These are phyloP conservation scores for Drosophila parabipectinata DNA, from an alignment of 1,140 invertebrate species.

Conservation along the genomic window DNA sequence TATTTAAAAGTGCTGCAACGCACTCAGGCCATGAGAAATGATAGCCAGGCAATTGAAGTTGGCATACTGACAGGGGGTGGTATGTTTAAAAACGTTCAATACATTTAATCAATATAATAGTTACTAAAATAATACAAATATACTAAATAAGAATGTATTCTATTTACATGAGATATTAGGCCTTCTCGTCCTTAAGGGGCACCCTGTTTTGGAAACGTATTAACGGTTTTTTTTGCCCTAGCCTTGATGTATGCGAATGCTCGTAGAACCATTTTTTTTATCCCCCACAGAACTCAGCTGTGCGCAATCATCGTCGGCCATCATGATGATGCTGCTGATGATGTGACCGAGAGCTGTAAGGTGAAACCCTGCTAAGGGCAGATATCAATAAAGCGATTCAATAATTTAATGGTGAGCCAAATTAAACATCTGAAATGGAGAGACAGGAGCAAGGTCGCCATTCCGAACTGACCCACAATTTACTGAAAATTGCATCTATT, in stretches of 20 bases:
- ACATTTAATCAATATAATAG: background rate
- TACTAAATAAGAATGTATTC: background rate
- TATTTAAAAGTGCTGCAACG: constrained; percentile 69
- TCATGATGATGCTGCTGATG: constrained; percentile 49
- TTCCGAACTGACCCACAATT: constrained; percentile 28
- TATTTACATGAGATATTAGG: background rate
- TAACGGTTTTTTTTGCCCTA: constrained; percentile 51
- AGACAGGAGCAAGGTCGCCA: constrained; percentile 1
- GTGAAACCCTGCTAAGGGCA: constrained; percentile 1
- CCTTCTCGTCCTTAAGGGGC: background rate
- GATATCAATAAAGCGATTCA: constrained; percentile 60
- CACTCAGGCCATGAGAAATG: constrained; percentile 10
- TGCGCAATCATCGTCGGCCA: constrained; percentile 63
- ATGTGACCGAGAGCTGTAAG: constrained; percentile 3
- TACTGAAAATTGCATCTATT: constrained; percentile 49
- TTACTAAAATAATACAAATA: background rate
- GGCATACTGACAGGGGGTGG: constrained; percentile 44
- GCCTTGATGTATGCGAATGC: constrained; percentile 61
- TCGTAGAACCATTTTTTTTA: constrained; percentile 18
- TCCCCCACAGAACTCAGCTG: constrained; percentile 57
- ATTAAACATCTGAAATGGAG: constrained; percentile 26
- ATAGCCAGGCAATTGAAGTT: constrained; percentile 32
- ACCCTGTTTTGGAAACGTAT: constrained; percentile 43
- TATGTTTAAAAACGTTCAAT: background rate
- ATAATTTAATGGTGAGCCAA: constrained; percentile 59